These are phyloP conservation scores for Athalia circularis DNA, from an alignment of 2,888 invertebrate species.

Conservation along the genomic window DNA sequence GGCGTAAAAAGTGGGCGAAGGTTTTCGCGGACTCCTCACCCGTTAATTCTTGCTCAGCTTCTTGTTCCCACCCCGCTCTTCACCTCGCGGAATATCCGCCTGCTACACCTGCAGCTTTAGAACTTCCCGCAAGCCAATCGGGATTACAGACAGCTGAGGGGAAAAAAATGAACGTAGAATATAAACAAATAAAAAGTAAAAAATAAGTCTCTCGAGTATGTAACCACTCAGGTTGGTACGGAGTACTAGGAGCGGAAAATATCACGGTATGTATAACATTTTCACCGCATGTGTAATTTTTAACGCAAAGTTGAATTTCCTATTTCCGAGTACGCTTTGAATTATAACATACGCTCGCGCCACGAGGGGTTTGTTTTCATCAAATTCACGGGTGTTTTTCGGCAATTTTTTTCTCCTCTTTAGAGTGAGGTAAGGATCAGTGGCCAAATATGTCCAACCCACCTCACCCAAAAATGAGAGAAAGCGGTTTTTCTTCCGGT, in stretches of 20 bases:
- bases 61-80: not conserved
- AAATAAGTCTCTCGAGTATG: not conserved
- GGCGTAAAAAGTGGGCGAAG: not conserved
- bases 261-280: not conserved
- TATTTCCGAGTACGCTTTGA: not conserved
- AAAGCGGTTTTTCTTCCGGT: conserved; percentile 5
- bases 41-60: not conserved
- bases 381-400: too few relatives aligned
- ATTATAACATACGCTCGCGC: too few relatives aligned
- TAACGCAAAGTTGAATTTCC: not conserved
- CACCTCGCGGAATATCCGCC: not conserved
- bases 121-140: conserved; percentile 3
- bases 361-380: too few relatives aligned
- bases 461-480: not conserved
- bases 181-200: not conserved
- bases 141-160: too few relatives aligned
- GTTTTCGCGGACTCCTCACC: not conserved
- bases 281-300: not conserved
- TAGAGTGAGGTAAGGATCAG: too few relatives aligned
- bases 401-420: too few relatives aligned
- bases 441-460: not conserved
- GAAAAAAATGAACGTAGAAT: not conserved
- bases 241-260: conserved; percentile 2
- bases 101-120: not conserved
- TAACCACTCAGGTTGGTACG: not conserved